Conservation (phyloP, 2,888 invertebrate species). For the Papilio gigon region DNA sequence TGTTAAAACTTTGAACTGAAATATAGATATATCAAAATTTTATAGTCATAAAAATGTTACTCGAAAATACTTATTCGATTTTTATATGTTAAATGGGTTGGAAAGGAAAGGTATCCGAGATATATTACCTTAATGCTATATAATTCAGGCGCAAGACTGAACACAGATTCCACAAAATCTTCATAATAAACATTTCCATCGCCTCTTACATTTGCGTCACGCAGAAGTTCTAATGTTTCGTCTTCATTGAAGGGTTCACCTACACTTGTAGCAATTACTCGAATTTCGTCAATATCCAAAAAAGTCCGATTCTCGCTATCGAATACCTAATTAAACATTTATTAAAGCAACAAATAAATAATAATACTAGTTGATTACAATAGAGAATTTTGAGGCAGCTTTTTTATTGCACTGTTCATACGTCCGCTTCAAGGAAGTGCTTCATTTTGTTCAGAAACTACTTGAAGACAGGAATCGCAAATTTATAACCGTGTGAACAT, state of each 20-base stretch:
- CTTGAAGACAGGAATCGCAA: neutral
- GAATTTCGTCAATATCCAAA: slow-evolving; percentile 65
- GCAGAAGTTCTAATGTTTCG: slow-evolving; percentile 64
- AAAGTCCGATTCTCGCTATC: slow-evolving; percentile 70
- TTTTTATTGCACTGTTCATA: neutral
- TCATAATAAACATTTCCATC: slow-evolving; percentile 69
- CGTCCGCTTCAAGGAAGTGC: neutral
- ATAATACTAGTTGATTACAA: too few species aligned
- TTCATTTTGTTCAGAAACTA: neutral
- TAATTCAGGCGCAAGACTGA: slow-evolving; percentile 67
- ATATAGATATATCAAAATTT: too few species aligned
- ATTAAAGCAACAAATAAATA: neutral
- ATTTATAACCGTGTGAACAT: neutral
- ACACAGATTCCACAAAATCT: slow-evolving; percentile 68
- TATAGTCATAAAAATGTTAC: too few species aligned
- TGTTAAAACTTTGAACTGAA: slow-evolving; percentile 3
- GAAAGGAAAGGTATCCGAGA: too few species aligned
- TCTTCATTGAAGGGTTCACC: slow-evolving; percentile 59
- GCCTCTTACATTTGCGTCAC: slow-evolving; percentile 70
- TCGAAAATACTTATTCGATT: too few species aligned
- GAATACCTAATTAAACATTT: slow-evolving; percentile 59
- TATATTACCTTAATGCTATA: slow-evolving; percentile 61
- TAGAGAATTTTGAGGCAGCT: too few species aligned
- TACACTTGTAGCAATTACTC: slow-evolving; percentile 56
- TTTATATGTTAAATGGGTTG: too few species aligned